Base-by-base conservation (phyloP, 2,888 invertebrate genomes). In the Hoplodrina blanda region DNA sequence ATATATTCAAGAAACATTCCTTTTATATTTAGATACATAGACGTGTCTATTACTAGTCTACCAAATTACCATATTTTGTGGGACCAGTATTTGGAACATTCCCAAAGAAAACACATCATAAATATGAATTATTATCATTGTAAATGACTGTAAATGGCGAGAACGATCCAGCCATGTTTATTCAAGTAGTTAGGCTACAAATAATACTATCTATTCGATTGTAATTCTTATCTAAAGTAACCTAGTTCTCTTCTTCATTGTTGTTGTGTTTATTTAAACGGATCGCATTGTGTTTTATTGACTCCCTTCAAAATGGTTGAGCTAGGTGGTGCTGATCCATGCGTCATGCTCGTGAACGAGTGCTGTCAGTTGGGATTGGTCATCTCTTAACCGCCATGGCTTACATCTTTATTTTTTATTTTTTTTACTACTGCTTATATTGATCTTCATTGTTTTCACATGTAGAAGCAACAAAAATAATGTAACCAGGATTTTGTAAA, bases 141-240 rank as follows among this genome's bases (percentile, higher is more conserved):
- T 55, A 67, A 59, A 65, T 66, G 17, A 50, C 54, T 60, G 62
- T 61, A 71, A 73, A 64, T 41, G 73, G 59, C 20, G 25, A 10
- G 13, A 46, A 60, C 54, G 52, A 56, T 54, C 37, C 61, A 46
- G 11, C 33, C 20, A 74, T 76, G 59, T 56, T 62, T 62, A 60
- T 76, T 61, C 17, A 44, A 71, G 52, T 72, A 50, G 59, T n/a
- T 59, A 52, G 7, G 17, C n/a, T 76, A 63, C 72, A 67, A 67
- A 72, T 77, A 68, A 70, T 52, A 67, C 57, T 60, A 78, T 65
- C 66, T 74, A 41, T 62, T 70, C 54, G 54, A 79, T 79, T 70
- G 61, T 56, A 74, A 74, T 64, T 79, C 67, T 75, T 78, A 79
- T 78, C 66, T 75, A n/a, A 25, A 0, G 33, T 67, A 64, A 78